Base-by-base conservation (phyloP, 92 coral and sea anemone species). In the Scolanthus callimorphus region DNA sequence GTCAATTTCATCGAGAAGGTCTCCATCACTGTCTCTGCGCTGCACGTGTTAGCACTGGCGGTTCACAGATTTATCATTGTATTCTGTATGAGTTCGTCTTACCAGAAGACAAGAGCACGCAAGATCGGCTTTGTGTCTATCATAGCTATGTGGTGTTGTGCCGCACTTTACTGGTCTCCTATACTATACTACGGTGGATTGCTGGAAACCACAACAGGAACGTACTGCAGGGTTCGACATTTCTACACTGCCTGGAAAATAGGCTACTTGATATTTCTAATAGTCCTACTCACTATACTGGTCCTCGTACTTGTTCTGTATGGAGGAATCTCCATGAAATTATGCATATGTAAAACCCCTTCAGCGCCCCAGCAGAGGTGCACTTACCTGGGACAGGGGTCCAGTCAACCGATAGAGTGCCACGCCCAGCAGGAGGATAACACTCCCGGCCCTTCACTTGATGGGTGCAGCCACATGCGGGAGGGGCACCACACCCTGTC, bases 121-220 rank as follows among this genome's bases (percentile, higher is more conserved):
- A 64, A 49, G 26, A 49, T 31, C 20, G 70, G 80, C 1, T 51
- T 57, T 20, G 25, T 45, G 10, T 20, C 58, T 10, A 79, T 86
- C n/a, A 37, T 70, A 11, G 31, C 58, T 3, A 71, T 82, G 25
- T 91, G 97, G 97, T 22, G 82, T 1, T 57, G 66, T 19, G 66
- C 95, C 3, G 71, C 67, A 27, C 49, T 48, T 1, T 84, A 72
- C 59, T 81, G 94, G 62, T 76, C 78, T 25, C 97, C 97, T 25
- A 72, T 88, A 20, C 79, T 91, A 3, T 91, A 91, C 74, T 82
- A 56, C 24, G 81, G 76, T 17, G 57, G 69, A 28, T 31, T 57
- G 39, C 20, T 49, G 60, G 20, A 49, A 45, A 48, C 49, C 12
- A 69, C 68, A 0, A 12, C 58, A 47, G 51, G 56, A 2, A 17